Percentiles rank a stretch among this genome's conserved stretches.
Conservation (phyloP, 2,113 vertebrate genomes). For the Cryptomyrus ogoouensis region DNA sequence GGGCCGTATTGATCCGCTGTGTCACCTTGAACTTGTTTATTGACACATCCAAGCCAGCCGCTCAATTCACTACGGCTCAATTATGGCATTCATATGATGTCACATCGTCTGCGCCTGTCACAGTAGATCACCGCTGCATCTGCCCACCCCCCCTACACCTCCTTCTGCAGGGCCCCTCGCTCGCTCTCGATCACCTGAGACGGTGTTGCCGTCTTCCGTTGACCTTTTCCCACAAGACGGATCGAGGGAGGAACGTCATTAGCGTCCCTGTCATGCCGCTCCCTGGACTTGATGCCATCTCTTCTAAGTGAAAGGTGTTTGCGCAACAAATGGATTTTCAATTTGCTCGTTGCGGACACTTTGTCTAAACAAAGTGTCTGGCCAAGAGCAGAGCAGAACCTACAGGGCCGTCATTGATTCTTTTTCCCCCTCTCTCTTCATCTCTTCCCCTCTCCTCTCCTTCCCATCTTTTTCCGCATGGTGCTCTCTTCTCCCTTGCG, state of each 20-base stretch:
- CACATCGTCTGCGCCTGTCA: slow-evolving; percentile 73
- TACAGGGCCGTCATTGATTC: slow-evolving; percentile 14
- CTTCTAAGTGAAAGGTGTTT: slow-evolving; percentile 66
- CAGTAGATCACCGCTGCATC: slow-evolving; percentile 69
- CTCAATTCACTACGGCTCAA: slow-evolving; percentile 95
- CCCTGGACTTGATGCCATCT: slow-evolving; percentile 57
- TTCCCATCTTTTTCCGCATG: background rate
- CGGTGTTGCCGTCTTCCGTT: slow-evolving; percentile 67
- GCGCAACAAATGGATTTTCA: slow-evolving; percentile 69
- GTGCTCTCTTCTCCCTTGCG: background rate
- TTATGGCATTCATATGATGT: slow-evolving; percentile 99
- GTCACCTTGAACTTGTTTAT: slow-evolving; percentile 99
- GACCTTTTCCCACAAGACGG: slow-evolving; percentile 75
- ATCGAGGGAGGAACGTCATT: slow-evolving; percentile 80
- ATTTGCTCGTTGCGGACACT: slow-evolving; percentile 37
- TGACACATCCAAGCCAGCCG: slow-evolving; percentile 91
- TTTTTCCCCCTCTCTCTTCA: background rate
- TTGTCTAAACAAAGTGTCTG: slow-evolving; percentile 37
- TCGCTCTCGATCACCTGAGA: slow-evolving; percentile 58
- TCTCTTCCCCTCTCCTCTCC: background rate
- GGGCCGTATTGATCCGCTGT: slow-evolving; percentile 86
- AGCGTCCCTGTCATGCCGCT: slow-evolving; percentile 69
- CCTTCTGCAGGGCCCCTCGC: background rate
- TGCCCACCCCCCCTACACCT: slow-evolving; percentile 28
- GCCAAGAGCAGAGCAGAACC: slow-evolving; percentile 8